These are phyloP conservation scores for Amphilophus citrinellus DNA, from an alignment of 2,113 vertebrate genomes.

Conservation along the genomic window DNA sequence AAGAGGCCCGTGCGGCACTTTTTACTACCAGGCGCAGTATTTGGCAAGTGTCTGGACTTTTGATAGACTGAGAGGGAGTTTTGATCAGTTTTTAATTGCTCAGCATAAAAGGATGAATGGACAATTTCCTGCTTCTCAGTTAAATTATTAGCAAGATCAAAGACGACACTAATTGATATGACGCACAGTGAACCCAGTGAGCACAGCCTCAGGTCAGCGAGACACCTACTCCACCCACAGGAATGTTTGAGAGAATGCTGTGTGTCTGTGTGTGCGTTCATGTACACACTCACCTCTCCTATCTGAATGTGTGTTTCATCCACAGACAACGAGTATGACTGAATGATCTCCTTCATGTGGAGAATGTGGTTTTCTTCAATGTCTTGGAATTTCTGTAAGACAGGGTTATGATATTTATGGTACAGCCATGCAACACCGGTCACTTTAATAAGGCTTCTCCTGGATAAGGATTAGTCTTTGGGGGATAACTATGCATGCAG, in stretches of 20 bases:
- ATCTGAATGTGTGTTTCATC: conserved; percentile 94
- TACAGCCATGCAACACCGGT: neutral
- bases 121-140: conserved; percentile 67
- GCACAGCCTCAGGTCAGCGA: conserved; percentile 49
- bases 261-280: neutral
- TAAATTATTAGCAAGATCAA: conserved; percentile 75
- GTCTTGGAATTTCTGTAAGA: conserved; percentile 94
- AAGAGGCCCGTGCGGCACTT: neutral
- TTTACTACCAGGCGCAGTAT: conserved; percentile 1
- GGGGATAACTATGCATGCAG: neutral
- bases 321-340: conserved; percentile 89
- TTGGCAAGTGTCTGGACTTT: conserved; percentile 26
- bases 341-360: conserved; percentile 96
- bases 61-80: conserved; percentile 44
- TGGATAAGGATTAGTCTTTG: neutral
- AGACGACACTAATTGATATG: conserved; percentile 70
- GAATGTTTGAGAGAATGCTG: conserved; percentile 47
- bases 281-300: conserved; percentile 87
- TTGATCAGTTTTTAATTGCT: conserved; percentile 73
- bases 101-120: conserved; percentile 56
- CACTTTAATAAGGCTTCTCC: neutral
- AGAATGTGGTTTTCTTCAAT: conserved; percentile 95
- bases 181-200: conserved; percentile 61
- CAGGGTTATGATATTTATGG: conserved; percentile 45
- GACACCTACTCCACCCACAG: conserved; percentile 64